A percentile compares a stretch with the other conserved stretches of the same genome.
These are phyloP conservation scores for Achatina immaculata DNA, from an alignment of 1,140 invertebrate species.

Conservation along the genomic window DNA sequence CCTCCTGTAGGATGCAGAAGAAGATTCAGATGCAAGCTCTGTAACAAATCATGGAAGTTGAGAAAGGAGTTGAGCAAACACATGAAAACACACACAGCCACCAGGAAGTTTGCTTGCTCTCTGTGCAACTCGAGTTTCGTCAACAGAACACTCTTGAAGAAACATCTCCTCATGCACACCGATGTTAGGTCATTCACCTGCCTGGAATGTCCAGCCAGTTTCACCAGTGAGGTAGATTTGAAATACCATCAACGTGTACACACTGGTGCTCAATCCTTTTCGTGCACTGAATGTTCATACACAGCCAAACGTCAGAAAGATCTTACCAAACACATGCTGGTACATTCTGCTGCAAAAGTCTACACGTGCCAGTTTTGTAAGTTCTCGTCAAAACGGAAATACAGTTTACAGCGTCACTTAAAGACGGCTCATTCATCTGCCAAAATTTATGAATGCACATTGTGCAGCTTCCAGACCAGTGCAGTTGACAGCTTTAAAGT, in stretches of 20 bases:
- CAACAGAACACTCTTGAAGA: neutral
- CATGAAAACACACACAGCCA: constrained; percentile 8
- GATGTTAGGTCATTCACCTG: neutral
- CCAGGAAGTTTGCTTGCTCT: constrained; percentile 9
- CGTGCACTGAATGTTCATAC: constrained; percentile 15
- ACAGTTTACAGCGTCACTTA: constrained; percentile 23
- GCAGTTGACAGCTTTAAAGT: constrained; percentile 30
- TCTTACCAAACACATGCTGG: constrained; percentile 4
- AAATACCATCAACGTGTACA: neutral
- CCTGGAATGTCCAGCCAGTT: neutral
- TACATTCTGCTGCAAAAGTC: constrained; percentile 5
- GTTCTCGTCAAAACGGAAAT: constrained; percentile 24
- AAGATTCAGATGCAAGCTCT: constrained; percentile 18
- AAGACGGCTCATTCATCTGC: constrained; percentile 16
- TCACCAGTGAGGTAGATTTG: neutral
- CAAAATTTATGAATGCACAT: neutral
- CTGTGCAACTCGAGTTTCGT: constrained; percentile 16
- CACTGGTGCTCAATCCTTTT: neutral
- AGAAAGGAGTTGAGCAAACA: constrained; percentile 7
- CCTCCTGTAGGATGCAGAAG: neutral
- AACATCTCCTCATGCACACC: constrained; percentile 5
- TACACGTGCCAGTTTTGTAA: constrained; percentile 25
- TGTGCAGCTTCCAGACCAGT: constrained; percentile 18
- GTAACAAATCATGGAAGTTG: neutral
- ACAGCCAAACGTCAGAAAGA: constrained; percentile 6